These are phyloP conservation scores for Dynastes hyllus DNA, from an alignment of 2,888 invertebrate genomes.

Conservation along the genomic window DNA sequence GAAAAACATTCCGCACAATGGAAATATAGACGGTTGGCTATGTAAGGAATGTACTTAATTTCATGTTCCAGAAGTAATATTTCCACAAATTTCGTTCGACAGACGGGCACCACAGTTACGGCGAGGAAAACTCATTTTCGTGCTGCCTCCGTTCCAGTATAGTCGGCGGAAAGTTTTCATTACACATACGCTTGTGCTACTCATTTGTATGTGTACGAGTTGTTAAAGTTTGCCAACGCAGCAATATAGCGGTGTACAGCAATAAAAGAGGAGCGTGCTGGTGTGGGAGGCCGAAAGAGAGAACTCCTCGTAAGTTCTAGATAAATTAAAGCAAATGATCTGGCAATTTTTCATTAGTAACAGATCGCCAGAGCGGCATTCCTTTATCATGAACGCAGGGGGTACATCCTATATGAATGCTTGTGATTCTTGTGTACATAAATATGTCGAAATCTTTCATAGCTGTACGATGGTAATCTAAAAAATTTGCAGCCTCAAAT, in stretches of 20 bases:
- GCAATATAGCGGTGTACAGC: slow-evolving; percentile 7
- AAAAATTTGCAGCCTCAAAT: no score
- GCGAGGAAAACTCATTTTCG: slow-evolving; percentile 13
- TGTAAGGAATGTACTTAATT: slow-evolving; percentile 8
- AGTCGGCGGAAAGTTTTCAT: slow-evolving; percentile 2
- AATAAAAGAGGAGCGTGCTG: slow-evolving; percentile 8
- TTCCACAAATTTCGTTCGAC: slow-evolving; percentile 5
- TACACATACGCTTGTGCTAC: neutral
- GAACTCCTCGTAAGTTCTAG: slow-evolving; percentile 19
- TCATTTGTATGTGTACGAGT: neutral
- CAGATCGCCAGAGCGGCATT: slow-evolving; percentile 4
- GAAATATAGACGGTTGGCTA: neutral
- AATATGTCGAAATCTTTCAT: no score
- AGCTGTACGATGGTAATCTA: no score
- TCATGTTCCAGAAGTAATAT: slow-evolving; percentile 3
- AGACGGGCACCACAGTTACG: slow-evolving; percentile 2
- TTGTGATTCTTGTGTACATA: neutral
- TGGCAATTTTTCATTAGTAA: slow-evolving; percentile 17
- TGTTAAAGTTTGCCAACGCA: slow-evolving; percentile 1
- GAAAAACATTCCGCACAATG: no score
- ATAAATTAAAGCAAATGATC: slow-evolving; percentile 30
- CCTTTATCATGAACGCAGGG: neutral
- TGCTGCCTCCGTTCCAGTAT: neutral
- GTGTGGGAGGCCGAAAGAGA: neutral
- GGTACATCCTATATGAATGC: neutral